A percentile compares a stretch with the other conserved stretches of the same genome.
These are phyloP conservation scores for Leuctra nigra DNA, from an alignment of 2,888 invertebrate species.

Conservation along the genomic window DNA sequence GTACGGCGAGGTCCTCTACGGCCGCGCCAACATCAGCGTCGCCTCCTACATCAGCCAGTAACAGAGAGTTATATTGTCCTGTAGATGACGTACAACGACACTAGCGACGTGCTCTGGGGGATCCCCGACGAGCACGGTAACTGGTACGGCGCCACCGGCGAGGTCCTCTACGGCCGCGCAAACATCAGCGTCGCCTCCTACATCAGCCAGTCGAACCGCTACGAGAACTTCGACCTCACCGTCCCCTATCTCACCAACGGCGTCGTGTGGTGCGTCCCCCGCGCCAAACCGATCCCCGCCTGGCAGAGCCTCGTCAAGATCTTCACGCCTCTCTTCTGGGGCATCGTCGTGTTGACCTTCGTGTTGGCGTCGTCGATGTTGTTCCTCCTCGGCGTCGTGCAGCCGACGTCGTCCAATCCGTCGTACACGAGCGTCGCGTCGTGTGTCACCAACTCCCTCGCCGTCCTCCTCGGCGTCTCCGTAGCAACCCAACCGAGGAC, in stretches of 20 bases:
- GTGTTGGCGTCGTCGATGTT: not conserved
- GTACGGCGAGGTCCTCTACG: too few relatives aligned
- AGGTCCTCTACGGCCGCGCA: too few relatives aligned
- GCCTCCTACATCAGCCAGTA: too few relatives aligned
- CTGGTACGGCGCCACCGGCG: too few relatives aligned
- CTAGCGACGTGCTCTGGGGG: too few relatives aligned
- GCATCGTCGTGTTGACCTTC: not conserved
- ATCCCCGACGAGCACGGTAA: too few relatives aligned
- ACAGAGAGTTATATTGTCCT: too few relatives aligned
- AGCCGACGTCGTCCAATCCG: not conserved
- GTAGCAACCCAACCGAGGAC: not conserved
- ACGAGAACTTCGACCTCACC: slow-evolving; percentile 2
- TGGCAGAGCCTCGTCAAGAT: slow-evolving; percentile 4
- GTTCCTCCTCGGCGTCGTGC: not conserved
- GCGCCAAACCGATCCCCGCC: not conserved
- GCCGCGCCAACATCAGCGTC: too few relatives aligned
- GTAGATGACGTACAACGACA: too few relatives aligned
- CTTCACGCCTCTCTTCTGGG: not conserved
- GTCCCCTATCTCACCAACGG: not conserved
- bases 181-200: too few relatives aligned
- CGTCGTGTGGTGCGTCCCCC: not conserved
- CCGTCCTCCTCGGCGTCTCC: not conserved
- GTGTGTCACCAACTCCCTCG: not conserved
- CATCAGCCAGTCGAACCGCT: too few relatives aligned
- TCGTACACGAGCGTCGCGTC: not conserved